Base-by-base conservation (phyloP, 2,113 vertebrate genomes). In the Odontesthes bonariensis region DNA sequence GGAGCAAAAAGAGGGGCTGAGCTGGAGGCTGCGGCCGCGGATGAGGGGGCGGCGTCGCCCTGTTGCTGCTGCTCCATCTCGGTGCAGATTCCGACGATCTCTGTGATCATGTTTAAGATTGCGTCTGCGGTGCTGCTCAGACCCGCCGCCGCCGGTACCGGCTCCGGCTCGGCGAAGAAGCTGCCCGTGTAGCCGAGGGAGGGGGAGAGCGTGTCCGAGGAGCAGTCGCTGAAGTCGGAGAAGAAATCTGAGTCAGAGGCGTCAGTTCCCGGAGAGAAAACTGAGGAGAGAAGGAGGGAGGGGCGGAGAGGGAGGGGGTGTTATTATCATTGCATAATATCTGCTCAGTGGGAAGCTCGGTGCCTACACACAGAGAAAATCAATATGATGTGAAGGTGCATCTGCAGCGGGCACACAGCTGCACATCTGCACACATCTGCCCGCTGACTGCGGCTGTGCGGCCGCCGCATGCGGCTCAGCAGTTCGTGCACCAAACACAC, bases 41-140 rank as follows among this genome's bases (percentile, higher is more conserved):
- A 67, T 1, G 86, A 82, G 1, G 79, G 1, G 61, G 76, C 0
- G 73, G 53, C 70, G 11, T 80, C 70, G 14, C 55, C 38, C 57
- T 60, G 47, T 61, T 62, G 56, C 57, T 91, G 90, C 91, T 87
- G 23, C 95, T 90, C 89, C 85, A 88, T 84, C 63, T 89, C 95
- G 0, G 95, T 95, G 52, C 96, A 96, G 81, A 97, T 95, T 9
- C 97, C 97, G 19, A 99, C 93, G 75, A 99, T 98, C 49, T 97
- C 97, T 0, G 97, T 97, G 94, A 99, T 98, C 90, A 99, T 94
- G 90, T 93, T 97, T 91, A 99, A 96, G 82, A 99, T 96, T 3
- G 96, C 94, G 84, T 99, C 97, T 6, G 96, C 95, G 62, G 96
- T 96, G 90, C 95, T 96, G 61, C 95, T 95, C 42, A 95, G 94